These are phyloP conservation scores for Chaetura pelagica DNA, from an alignment of 2,113 vertebrate genomes.

Conservation along the genomic window DNA sequence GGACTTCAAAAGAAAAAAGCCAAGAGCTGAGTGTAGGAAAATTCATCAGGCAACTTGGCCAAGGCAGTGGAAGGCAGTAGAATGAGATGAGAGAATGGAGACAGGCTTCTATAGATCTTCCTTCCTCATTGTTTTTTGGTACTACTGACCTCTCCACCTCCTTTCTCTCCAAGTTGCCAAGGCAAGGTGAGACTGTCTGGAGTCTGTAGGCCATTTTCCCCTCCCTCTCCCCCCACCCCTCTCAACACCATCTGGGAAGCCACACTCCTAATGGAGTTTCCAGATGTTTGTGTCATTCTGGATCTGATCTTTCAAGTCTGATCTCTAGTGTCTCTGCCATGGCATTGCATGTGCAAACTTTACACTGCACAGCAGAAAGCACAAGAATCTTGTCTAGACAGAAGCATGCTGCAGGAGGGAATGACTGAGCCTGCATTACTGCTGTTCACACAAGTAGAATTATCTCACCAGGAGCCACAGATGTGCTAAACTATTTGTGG, in stretches of 20 bases:
- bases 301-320: slow-evolving; percentile 20
- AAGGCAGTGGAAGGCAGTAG: neutral
- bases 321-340: neutral
- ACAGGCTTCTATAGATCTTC: slow-evolving; percentile 47
- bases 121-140: slow-evolving; percentile 38
- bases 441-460: neutral
- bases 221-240: neutral
- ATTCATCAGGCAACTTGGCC: slow-evolving; percentile 53
- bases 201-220: neutral
- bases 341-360: neutral
- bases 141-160: slow-evolving; percentile 28
- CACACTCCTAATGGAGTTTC: slow-evolving; percentile 24
- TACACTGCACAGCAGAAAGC: neutral
- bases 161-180: neutral
- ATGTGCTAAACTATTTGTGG: neutral
- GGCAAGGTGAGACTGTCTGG: slow-evolving; percentile 53
- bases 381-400: neutral
- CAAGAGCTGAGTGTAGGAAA: slow-evolving; percentile 47
- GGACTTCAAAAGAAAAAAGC: slow-evolving; percentile 44
- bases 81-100: slow-evolving; percentile 40
- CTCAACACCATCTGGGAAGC: slow-evolving; percentile 45
- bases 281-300: slow-evolving; percentile 51
- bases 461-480: neutral
- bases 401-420: neutral
- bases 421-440: neutral